Evolutionary conservation across 2,113 vertebrate genomes (phyloP).

Genomic region (Canis aureus): DNA sequence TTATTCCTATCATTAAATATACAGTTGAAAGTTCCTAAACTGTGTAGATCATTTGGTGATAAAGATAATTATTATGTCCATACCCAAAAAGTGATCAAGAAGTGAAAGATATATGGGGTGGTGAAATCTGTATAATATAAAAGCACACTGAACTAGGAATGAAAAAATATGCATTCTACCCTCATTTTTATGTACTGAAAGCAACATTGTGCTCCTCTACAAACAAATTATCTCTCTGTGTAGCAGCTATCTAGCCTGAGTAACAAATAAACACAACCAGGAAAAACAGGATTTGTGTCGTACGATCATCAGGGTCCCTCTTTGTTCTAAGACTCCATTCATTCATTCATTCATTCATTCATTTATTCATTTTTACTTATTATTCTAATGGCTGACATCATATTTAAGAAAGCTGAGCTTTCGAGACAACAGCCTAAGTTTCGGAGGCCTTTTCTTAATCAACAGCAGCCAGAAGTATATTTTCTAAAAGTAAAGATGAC

Average conservation of each 20-base stretch:
- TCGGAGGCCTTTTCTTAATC: neutral
- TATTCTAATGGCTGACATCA: neutral
- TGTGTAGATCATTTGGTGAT: neutral
- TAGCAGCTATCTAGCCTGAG: neutral
- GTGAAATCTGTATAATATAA: neutral
- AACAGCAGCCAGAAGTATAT: neutral
- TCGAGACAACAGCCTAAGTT: neutral
- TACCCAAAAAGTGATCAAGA: neutral
- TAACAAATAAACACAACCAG: neutral
- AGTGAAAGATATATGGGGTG: neutral
- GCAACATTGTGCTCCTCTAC: neutral
- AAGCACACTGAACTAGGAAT: neutral
- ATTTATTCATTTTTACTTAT: neutral
- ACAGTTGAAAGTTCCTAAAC: neutral
- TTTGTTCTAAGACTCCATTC: neutral
- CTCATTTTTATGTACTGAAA: neutral
- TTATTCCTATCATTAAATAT: neutral
- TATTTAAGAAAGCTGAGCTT: neutral
- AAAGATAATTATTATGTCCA: neutral
- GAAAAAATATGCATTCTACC: neutral
- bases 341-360: neutral
- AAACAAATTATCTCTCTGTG: neutral
- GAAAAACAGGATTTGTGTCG: neutral
- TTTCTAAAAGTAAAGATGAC: conserved; percentile 51
- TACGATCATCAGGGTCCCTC: neutral